Conservation (phyloP, 2,888 invertebrate species). For the Drosophila maculinotata region DNA sequence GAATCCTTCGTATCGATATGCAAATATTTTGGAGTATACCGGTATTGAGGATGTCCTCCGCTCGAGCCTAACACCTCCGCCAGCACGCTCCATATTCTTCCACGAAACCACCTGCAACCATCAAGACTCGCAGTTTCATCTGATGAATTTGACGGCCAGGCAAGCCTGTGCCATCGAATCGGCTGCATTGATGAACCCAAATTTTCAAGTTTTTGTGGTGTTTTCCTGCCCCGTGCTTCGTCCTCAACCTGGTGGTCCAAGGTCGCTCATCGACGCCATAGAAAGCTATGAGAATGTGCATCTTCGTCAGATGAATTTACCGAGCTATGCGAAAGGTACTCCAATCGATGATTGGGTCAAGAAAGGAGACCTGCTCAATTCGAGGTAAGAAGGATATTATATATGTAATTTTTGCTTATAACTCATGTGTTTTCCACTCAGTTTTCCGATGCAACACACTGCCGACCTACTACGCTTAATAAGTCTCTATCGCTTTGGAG, state of each 20-base stretch:
- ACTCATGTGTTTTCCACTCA: background rate
- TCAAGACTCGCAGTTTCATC: slow-evolving; percentile 18
- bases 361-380: slow-evolving; percentile 75
- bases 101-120: slow-evolving; percentile 83
- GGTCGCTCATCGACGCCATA: slow-evolving; percentile 72
- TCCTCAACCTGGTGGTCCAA: background rate
- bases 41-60: slow-evolving; percentile 75
- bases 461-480: slow-evolving; percentile 82
- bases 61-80: slow-evolving; percentile 69
- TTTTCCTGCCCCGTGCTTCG: slow-evolving; percentile 80
- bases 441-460: slow-evolving; percentile 69
- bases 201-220: slow-evolving; percentile 80
- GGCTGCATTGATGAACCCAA: slow-evolving; percentile 83
- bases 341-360: slow-evolving; percentile 82
- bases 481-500: slow-evolving; percentile 90
- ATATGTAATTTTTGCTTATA: background rate
- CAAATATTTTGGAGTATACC: background rate
- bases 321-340: slow-evolving; percentile 80
- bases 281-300: slow-evolving; percentile 80
- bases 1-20: too few relatives aligned
- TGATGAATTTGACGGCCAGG: slow-evolving; percentile 75
- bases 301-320: slow-evolving; percentile 80
- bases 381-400: slow-evolving; percentile 28
- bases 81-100: slow-evolving; percentile 83
- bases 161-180: slow-evolving; percentile 85